phyloP scores from a whole-genome alignment of 2,797 vertebrate species.

The Chromobotia macracanthus region DNA sequence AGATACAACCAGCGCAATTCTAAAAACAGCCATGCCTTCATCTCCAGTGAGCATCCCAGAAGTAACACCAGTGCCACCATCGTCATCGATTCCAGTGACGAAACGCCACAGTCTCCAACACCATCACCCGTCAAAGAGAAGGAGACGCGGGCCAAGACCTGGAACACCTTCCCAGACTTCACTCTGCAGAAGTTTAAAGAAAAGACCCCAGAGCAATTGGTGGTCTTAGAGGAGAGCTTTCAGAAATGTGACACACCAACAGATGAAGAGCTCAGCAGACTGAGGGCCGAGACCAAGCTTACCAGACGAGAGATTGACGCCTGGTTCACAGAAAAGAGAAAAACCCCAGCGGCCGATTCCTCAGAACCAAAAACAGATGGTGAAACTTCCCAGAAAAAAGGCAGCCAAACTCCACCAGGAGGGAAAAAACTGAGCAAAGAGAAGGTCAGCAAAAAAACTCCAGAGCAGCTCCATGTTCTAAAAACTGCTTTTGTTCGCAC shows the following conservation, averaged over 20 bases:
- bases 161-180: conserved; percentile 90
- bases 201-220: conserved; percentile 92
- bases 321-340: conserved; percentile 94
- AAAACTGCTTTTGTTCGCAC: conserved; percentile 94
- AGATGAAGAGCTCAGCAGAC: conserved; percentile 90
- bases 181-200: conserved; percentile 95
- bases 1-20: conserved; percentile 99
- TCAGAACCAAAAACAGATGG: conserved; percentile 77
- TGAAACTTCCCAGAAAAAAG: conserved; percentile 75
- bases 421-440: conserved; percentile 67
- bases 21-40: conserved; percentile 90
- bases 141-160: conserved; percentile 82
- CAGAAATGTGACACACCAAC: conserved; percentile 82
- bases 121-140: conserved; percentile 74
- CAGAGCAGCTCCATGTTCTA: conserved; percentile 92
- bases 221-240: conserved; percentile 90
- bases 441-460: conserved; percentile 89
- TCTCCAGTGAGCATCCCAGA: conserved; percentile 77
- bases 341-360: conserved; percentile 72
- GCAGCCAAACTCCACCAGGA: conserved; percentile 76
- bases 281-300: conserved; percentile 92
- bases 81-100: conserved; percentile 94
- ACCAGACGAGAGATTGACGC: conserved; percentile 93
- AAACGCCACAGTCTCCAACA: conserved; percentile 86
- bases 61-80: conserved; percentile 82